A percentile compares a stretch with the other conserved stretches of the same genome.
phyloP scores from a whole-genome alignment of 2,888 invertebrate species.

The Scaptomyza polygonia region DNA sequence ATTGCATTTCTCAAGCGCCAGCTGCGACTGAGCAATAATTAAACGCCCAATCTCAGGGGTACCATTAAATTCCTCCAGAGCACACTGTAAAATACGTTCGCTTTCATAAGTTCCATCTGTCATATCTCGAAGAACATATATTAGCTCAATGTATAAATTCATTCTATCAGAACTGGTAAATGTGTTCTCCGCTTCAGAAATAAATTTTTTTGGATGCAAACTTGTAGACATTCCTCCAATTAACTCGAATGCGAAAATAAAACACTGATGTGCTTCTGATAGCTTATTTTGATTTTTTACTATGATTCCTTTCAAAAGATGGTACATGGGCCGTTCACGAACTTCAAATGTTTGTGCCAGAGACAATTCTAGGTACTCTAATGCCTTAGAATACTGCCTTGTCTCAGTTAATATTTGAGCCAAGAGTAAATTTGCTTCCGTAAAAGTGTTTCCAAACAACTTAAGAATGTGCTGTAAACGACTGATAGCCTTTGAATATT shows the following conservation, averaged over 20 bases:
- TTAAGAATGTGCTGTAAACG: slow-evolving; percentile 90
- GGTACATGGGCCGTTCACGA: slow-evolving; percentile 95
- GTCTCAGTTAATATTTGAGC: slow-evolving; percentile 93
- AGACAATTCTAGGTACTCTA: slow-evolving; percentile 94
- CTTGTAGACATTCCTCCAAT: slow-evolving; percentile 84
- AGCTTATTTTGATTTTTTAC: slow-evolving; percentile 90
- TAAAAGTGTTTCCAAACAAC: slow-evolving; percentile 90
- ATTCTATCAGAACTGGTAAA: slow-evolving; percentile 91
- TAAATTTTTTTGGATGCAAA: slow-evolving; percentile 31
- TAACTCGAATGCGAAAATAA: slow-evolving; percentile 90
- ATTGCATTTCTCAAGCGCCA: slow-evolving; percentile 92
- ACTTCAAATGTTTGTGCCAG: slow-evolving; percentile 97
- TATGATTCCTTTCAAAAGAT: slow-evolving; percentile 93
- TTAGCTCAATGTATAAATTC: slow-evolving; percentile 93
- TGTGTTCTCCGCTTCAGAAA: slow-evolving; percentile 47
- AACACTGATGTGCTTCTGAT: slow-evolving; percentile 90
- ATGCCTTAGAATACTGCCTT: slow-evolving; percentile 90
- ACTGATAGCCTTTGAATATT: slow-evolving; percentile 89
- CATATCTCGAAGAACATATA: slow-evolving; percentile 85
- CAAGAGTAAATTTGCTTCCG: slow-evolving; percentile 93
- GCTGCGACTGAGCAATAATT: slow-evolving; percentile 93
- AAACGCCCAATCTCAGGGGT: slow-evolving; percentile 94
- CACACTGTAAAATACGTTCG: slow-evolving; percentile 90
- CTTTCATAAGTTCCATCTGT: slow-evolving; percentile 88
- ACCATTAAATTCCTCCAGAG: slow-evolving; percentile 89